Conservation (phyloP, 1,140 invertebrate species). For the Odontomachus brunneus region DNA sequence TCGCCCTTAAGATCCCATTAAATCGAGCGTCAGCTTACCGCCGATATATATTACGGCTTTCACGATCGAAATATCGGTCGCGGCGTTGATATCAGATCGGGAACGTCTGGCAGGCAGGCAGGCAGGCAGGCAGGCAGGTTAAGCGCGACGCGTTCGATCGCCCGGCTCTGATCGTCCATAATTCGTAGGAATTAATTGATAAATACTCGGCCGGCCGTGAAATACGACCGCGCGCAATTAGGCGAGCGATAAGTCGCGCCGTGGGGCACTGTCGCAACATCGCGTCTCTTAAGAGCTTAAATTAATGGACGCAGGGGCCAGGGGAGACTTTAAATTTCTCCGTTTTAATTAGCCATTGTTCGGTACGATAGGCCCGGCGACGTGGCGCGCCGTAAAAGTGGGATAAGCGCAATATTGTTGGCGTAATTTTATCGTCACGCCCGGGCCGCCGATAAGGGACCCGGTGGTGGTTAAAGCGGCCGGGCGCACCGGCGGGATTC, state of each 20-base stretch:
- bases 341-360: conserved; percentile 70
- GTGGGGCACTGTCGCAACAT: conserved; percentile 11
- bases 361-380: conserved; percentile 17
- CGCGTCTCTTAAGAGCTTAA: conserved; percentile 41
- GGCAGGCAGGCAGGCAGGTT: background rate
- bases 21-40: conserved; percentile 38
- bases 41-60: conserved; percentile 24
- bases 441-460: conserved; percentile 57
- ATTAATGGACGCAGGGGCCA: conserved; percentile 15
- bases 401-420: conserved; percentile 61
- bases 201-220: conserved; percentile 44
- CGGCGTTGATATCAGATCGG: conserved; percentile 44
- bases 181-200: conserved; percentile 58
- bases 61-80: conserved; percentile 51
- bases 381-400: conserved; percentile 56
- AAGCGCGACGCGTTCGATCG: too few relatives aligned
- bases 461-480: conserved; percentile 40
- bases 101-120: background rate
- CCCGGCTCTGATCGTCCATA: conserved; percentile 9
- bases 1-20: conserved; percentile 40
- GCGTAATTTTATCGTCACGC: conserved; percentile 66
- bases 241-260: conserved; percentile 51
- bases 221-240: conserved; percentile 51
- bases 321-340: conserved; percentile 49
- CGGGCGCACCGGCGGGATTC: conserved; percentile 12